Conservation (phyloP, 1,140 invertebrate species). For the Spodoptera frugiperda region DNA sequence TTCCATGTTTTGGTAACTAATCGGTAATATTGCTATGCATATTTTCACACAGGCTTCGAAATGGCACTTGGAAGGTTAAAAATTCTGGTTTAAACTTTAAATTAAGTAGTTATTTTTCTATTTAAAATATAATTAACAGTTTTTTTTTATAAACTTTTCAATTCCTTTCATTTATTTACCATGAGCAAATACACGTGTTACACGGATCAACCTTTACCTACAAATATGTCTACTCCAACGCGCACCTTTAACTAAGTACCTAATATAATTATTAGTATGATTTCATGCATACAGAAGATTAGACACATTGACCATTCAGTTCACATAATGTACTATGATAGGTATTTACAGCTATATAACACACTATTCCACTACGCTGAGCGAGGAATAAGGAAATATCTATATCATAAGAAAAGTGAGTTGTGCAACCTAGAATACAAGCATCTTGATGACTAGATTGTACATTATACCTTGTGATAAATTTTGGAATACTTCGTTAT, state of each 20-base stretch:
- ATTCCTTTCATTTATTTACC: conserved; percentile 37
- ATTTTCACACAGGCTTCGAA: conserved; percentile 3
- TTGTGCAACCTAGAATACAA: conserved; percentile 41
- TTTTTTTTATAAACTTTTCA: conserved; percentile 20
- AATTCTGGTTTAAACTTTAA: conserved; percentile 17
- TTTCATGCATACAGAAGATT: conserved; percentile 30
- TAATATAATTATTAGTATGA: conserved; percentile 40
- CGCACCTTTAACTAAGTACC: conserved; percentile 37
- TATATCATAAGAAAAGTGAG: conserved; percentile 32
- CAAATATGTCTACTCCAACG: conserved; percentile 33
- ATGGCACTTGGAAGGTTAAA: conserved; percentile 25
- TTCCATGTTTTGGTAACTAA: conserved; percentile 43
- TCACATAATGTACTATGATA: conserved; percentile 28
- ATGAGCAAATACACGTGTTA: conserved; percentile 36
- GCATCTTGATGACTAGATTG: conserved; percentile 33
- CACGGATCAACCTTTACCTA: conserved; percentile 14
- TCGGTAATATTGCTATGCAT: conserved; percentile 41
- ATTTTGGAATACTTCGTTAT: conserved; percentile 26
- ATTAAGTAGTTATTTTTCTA: conserved; percentile 1
- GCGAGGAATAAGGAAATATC: conserved; percentile 35
- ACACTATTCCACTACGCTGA: conserved; percentile 32
- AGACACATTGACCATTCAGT: conserved; percentile 42
- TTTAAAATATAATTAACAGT: conserved; percentile 17
- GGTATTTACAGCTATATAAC: conserved; percentile 46
- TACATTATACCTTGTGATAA: conserved; percentile 27